Percentiles rank a stretch among this genome's conserved stretches.
Conservation (phyloP, 2,888 invertebrate species). For the Seladonia tumulorum region DNA sequence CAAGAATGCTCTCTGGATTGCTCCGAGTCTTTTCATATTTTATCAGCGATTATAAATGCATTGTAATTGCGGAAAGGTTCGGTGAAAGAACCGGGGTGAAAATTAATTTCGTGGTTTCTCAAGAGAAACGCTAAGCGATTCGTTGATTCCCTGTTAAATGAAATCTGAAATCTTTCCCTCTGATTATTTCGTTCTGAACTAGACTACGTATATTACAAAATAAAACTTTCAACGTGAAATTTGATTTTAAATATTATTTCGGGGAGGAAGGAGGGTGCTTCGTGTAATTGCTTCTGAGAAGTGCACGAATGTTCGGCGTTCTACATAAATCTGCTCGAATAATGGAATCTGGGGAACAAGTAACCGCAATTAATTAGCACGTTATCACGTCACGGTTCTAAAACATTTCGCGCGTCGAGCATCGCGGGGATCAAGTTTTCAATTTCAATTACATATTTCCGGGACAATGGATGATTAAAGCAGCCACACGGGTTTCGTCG, state of each 20-base stretch:
- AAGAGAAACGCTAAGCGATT: too few relatives aligned
- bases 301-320: not conserved
- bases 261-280: not conserved
- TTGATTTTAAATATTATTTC: not conserved
- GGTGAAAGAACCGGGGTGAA: not conserved
- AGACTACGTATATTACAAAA: too few relatives aligned
- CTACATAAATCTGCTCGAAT: not conserved
- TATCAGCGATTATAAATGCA: not conserved
- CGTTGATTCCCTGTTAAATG: too few relatives aligned
- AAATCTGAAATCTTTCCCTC: too few relatives aligned
- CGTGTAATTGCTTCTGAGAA: too few relatives aligned
- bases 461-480: not conserved
- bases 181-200: too few relatives aligned
- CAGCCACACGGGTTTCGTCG: not conserved
- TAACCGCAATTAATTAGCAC: not conserved
- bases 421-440: not conserved
- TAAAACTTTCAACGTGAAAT: too few relatives aligned
- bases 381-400: not conserved
- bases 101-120: not conserved
- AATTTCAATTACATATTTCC: slow-evolving; percentile 3
- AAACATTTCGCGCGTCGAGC: not conserved
- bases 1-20: not conserved
- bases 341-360: not conserved
- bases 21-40: not conserved
- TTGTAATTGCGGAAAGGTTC: not conserved